Evolutionary conservation across 2,113 vertebrate genomes (phyloP), one percentile per base, ranked within the genome.

Genomic region (Gila orcuttii): DNA sequence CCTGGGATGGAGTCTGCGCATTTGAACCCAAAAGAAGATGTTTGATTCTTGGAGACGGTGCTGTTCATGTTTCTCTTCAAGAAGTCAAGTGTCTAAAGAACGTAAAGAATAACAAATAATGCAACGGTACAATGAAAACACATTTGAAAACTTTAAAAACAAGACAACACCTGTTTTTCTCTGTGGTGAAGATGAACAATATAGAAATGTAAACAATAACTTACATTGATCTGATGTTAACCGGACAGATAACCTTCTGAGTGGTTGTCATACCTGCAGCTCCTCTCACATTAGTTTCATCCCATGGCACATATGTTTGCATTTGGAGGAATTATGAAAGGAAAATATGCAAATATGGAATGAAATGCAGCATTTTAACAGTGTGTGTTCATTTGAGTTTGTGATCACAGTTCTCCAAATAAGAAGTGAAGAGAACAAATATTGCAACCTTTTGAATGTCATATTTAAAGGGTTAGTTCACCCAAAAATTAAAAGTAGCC

Each of bases 331-430:
- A 57, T 9, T 57, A 17, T 57, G 19, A 76, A 25, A 19, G 45
- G 25, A 76, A 76, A 28, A 52, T 76, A 76, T 76, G 74, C n/a
- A 52, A 76, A 52, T 76, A 31, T 76, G 3, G 0, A 68, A 68
- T 36, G 66, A 57, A 57, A 57, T 1, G 55, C 55, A 57, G 55
- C 0, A 57, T 57, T 21, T 57, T 57, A 21, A 57, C 19, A 52
- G 50, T 4, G 5, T n/a, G n/a, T 52, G 50, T 52, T 52, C 15
- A 52, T 6, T 68, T 15, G 15, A 19, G 25, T 19, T 36, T 33
- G 28, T 68, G 64, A 42, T 42, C 42, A 42, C 39, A 9, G 42
- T 42, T 42, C 42, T 42, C 42, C 9, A 42, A 42, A 42, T 10
- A 42, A 42, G 8, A 42, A 42, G 8, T 42, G 42, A 42, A 42